Base-by-base conservation (phyloP, 2,113 vertebrate species). In the Clarias batrachus region DNA sequence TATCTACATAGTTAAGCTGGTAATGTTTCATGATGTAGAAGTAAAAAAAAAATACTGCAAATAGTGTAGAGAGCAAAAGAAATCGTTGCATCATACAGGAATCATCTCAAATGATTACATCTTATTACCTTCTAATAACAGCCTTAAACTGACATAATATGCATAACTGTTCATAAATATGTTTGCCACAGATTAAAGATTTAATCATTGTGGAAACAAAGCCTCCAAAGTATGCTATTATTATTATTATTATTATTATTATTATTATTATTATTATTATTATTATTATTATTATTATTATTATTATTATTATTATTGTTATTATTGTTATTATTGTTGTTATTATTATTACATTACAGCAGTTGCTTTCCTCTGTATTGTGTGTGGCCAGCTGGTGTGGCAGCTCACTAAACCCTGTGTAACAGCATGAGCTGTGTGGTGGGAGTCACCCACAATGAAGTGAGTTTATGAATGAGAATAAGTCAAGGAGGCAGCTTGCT, bases 401-500 rank as follows among this genome's bases (percentile, higher is more conserved):
- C 37, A 73, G 82, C 33, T 33, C 30, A 23, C 62, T 25, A 62
- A 62, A 54, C 48, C 60, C 85, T 41, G 73, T 48, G 71, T 85
- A 81, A 76, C 54, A 81, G 83, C 66, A 52, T 81, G 77, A 65
- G 48, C 74, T 68, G 30, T 66, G 25, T 52, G 52, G 70, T 71
- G 48, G 8, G 74, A 82, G 78, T 13, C 33, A 57, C 86, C 74
- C 48, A 70, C 71, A 77, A 70, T 52, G 33, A 41, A 86, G 23
- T 10, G 56, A 88, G 74, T 87, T 78, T 82, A 84, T 90, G 81
- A 90, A 86, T 90, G 89, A 89, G 81, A 76, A 41, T 82, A 77
- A 86, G 84, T 87, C 86, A 88, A 65, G 85, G 54, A 83, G 84
- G 85, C 71, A 66, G 68, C 30, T 37, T 81, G 81, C 76, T 70